These are phyloP conservation scores for Harpagifer antarcticus DNA, from an alignment of 2,797 vertebrate genomes.

Conservation along the genomic window DNA sequence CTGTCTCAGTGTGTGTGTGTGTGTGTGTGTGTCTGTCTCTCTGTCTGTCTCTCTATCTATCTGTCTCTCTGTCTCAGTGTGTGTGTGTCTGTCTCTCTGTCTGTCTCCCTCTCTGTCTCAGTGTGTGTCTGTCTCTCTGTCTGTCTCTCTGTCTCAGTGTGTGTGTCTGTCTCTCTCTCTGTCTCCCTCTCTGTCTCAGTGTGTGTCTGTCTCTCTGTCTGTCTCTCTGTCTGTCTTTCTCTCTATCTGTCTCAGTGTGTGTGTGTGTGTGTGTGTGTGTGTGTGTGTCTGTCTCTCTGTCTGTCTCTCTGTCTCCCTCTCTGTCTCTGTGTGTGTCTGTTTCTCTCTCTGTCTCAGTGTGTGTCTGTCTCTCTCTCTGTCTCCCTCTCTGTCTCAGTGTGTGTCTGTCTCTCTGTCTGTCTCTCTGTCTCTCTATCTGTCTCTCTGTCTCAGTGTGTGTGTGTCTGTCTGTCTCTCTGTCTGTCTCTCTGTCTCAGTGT, in stretches of 20 bases:
- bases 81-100: background rate
- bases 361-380: background rate
- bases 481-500: background rate
- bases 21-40: background rate
- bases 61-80: background rate
- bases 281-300: background rate
- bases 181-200: no score
- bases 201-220: no score
- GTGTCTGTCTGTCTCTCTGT: background rate
- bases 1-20: background rate
- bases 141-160: background rate
- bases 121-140: background rate
- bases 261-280: no score
- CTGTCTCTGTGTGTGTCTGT: background rate
- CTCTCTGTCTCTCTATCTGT: background rate
- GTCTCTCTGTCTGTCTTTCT: no score
- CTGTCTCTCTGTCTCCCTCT: background rate
- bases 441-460: no score
- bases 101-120: no score
- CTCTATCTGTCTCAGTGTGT: no score
- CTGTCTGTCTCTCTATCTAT: background rate
- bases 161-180: background rate
- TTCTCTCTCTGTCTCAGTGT: background rate
- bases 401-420: background rate
- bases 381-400: background rate